A percentile compares a stretch with the other conserved stretches of the same genome.
Conservation (phyloP, 2,888 invertebrate genomes). For the Salpingus planirostris region DNA sequence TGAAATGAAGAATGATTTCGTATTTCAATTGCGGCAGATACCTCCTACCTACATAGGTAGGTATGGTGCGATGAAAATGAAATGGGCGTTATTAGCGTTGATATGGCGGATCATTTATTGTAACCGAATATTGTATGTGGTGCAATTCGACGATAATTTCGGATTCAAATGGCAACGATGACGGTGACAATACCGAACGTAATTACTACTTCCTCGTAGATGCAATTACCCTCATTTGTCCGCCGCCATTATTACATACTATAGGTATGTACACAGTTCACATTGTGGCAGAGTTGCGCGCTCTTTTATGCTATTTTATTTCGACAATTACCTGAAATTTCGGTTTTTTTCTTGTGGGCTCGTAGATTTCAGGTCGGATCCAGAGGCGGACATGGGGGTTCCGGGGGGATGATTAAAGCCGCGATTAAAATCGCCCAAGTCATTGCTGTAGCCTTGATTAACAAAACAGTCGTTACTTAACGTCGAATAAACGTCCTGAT, state of each 20-base stretch:
- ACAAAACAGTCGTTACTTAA: constrained; percentile 13
- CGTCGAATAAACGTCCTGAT: constrained; percentile 14
- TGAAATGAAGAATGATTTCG: constrained; percentile 35
- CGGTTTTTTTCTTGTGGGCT: constrained; percentile 43
- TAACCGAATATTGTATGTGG: constrained; percentile 11
- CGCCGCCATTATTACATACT: too few species aligned
- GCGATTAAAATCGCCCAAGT: constrained; percentile 10
- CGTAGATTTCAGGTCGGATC: constrained; percentile 16
- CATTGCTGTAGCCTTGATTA: constrained; percentile 17
- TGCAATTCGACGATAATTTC: constrained; percentile 8
- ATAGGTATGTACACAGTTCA: too few species aligned
- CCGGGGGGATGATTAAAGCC: constrained; percentile 10
- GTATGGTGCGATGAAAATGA: too few species aligned
- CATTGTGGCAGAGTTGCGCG: too few species aligned
- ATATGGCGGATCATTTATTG: too few species aligned
- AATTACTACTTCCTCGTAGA: constrained; percentile 19
- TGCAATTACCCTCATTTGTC: constrained; percentile 19
- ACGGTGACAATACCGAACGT: constrained; percentile 13
- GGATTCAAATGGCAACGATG: constrained; percentile 9
- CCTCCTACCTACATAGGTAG: too few species aligned
- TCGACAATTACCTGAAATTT: constrained; percentile 42
- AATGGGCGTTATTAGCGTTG: too few species aligned
- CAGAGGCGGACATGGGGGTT: constrained; percentile 11
- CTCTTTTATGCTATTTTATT: too few species aligned
- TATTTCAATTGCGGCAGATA: too few species aligned